Evolutionary conservation across 2,797 vertebrate genomes (phyloP), one percentile per base, ranked within the genome.

Genomic region (Buceros bicornis): DNA sequence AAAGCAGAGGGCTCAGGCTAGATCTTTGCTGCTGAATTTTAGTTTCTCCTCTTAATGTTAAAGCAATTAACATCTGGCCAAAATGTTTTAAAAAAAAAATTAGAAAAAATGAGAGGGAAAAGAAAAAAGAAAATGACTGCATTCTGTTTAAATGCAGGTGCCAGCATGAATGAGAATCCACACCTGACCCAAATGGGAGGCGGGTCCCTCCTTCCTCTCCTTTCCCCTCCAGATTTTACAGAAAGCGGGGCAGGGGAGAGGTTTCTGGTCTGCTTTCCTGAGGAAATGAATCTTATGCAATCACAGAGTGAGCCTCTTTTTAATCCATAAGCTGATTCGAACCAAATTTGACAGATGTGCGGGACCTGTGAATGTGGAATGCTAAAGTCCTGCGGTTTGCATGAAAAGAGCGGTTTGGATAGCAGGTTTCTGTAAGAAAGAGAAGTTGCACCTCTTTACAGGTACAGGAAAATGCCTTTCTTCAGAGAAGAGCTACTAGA

Each of bases 11-110:
- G 33, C 21, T 89, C 66, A 54, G 53, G 64, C 81, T 89, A 80
- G 69, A 84, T 78, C 93, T 76, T 88, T 79, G 6, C 67, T 60
- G 53, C 45, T 91, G 84, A 81, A 50, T 50, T 95, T 73, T 78
- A 71, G 58, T 35, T 81, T 61, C 37, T 90, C 89, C 67, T 12
- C 18, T 61, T 65, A 5, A 5, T 21, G 31, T 28, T n/a, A 58
- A 74, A 91, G 61, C 10, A 48, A 62, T 79, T 42, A 48, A 50
- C 17, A 20, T 26, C 70, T 57, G 71, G 31, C 42, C 21, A n/a
- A 33, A 67, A 48, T 7, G 33, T 33, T 8, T 3, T n/a, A 16
- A 8, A 24, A 3, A 8, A 35, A 33, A 54, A 28, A 47, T 6
- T 2, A 29, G 3, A 2, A 35, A 33, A 50, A 33, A 7, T 6